These are phyloP conservation scores for Craniophora ligustri DNA, from an alignment of 2,888 invertebrate genomes.

Conservation along the genomic window DNA sequence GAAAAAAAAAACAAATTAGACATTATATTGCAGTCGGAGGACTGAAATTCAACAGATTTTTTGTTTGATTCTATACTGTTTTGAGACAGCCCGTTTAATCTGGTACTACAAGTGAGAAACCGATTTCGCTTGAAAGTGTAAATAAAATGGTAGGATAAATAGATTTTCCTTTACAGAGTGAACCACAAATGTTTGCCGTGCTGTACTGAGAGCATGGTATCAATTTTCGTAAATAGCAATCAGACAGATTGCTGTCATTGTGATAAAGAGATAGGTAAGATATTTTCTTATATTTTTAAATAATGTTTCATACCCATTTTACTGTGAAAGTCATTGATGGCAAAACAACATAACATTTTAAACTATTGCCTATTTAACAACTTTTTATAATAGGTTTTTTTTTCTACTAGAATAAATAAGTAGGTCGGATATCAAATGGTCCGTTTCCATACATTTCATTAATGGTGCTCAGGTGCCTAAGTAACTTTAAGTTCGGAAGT, in stretches of 20 bases:
- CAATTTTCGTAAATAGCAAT: conserved; percentile 71
- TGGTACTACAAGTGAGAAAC: too few species aligned
- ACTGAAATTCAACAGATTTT: too few species aligned
- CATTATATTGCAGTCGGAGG: background rate
- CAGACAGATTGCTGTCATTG: conserved; percentile 90
- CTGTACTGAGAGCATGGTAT: conserved; percentile 88
- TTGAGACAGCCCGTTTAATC: background rate
- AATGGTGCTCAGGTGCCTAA: background rate
- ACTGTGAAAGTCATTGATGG: too few species aligned
- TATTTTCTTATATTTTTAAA: too few species aligned
- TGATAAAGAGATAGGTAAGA: conserved; percentile 91
- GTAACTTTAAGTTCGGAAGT: conserved; percentile 7
- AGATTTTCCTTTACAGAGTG: conserved; percentile 78
- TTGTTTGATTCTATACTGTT: background rate
- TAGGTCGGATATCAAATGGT: too few species aligned
- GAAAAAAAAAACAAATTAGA: background rate
- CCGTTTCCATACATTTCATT: background rate
- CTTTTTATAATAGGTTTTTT: too few species aligned
- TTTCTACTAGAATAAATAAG: too few species aligned
- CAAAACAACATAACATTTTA: too few species aligned
- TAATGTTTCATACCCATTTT: too few species aligned
- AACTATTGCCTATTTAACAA: too few species aligned
- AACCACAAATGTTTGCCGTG: conserved; percentile 94
- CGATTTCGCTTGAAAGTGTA: background rate
- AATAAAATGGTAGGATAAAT: conserved; percentile 27